Percentiles rank a stretch among this genome's conserved stretches.
Evolutionary conservation across 1,140 invertebrate species (phyloP).

Genomic region (Helicoverpa zea): DNA sequence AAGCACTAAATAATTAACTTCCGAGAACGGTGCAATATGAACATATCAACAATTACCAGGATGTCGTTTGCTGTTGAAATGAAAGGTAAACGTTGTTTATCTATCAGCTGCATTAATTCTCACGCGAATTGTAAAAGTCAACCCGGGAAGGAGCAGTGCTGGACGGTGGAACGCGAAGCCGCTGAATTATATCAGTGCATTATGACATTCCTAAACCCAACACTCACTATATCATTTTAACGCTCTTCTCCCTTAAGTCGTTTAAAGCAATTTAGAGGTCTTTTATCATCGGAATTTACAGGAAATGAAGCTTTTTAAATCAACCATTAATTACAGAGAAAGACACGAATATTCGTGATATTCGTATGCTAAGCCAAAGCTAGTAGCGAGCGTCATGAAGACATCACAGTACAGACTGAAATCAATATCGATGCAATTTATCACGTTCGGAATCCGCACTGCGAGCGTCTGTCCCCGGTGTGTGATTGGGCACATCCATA

Average conservation of each 20-base stretch:
- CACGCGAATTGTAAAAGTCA: conserved; percentile 37
- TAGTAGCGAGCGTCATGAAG: conserved; percentile 8
- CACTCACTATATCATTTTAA: conserved; percentile 24
- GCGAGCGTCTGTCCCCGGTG: conserved; percentile 29
- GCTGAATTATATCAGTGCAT: conserved; percentile 14
- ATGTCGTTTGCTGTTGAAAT: conserved; percentile 15
- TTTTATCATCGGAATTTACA: not conserved
- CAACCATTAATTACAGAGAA: not conserved
- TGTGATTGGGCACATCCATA: conserved; percentile 39
- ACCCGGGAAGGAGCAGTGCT: not conserved
- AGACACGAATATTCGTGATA: not conserved
- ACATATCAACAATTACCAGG: conserved; percentile 27
- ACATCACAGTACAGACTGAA: conserved; percentile 25
- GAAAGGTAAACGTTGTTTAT: conserved; percentile 22
- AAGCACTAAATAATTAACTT: not conserved
- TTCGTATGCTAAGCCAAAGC: not conserved
- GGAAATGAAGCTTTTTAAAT: not conserved
- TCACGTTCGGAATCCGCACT: conserved; percentile 36
- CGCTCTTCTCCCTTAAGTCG: conserved; percentile 15
- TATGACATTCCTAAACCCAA: conserved; percentile 21
- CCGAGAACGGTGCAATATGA: conserved; percentile 19
- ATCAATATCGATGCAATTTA: conserved; percentile 42
- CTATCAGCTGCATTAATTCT: conserved; percentile 45
- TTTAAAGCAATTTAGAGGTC: conserved; percentile 21
- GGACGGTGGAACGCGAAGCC: not conserved